Evolutionary conservation across 2,113 vertebrate genomes (phyloP).

Genomic region (Carettochelys insculpta): DNA sequence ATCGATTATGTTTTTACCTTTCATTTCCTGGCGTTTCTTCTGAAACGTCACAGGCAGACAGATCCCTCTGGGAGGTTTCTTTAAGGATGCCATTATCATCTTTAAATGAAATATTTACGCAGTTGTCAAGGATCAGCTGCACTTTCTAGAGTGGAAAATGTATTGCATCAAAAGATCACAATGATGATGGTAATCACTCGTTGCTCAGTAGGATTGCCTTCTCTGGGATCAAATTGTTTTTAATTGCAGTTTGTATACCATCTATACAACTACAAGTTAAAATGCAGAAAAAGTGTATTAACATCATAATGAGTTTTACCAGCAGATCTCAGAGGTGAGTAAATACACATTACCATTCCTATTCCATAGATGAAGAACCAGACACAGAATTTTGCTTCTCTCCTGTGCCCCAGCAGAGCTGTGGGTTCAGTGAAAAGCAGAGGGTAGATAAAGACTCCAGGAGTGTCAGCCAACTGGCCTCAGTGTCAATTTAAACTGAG

Average conservation of each 20-base stretch:
- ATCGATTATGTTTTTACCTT: slow-evolving; percentile 71
- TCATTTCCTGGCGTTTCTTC: slow-evolving; percentile 80
- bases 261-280: not conserved
- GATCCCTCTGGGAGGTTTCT: slow-evolving; percentile 71
- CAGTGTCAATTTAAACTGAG: not conserved
- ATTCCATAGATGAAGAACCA: not conserved
- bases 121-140: slow-evolving; percentile 87
- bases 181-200: no score
- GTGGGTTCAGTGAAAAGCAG: rapidly evolving
- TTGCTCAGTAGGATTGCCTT: no score
- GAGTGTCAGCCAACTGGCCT: not conserved
- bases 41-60: slow-evolving; percentile 81
- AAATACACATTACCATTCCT: not conserved
- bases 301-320: not conserved
- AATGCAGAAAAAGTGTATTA: not conserved
- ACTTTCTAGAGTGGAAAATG: slow-evolving; percentile 76
- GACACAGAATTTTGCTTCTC: not conserved
- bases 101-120: slow-evolving; percentile 69
- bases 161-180: not conserved
- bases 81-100: slow-evolving; percentile 61
- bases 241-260: not conserved
- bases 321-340: not conserved
- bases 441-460: not conserved
- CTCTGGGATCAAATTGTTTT: rapidly evolving
- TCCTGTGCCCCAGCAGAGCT: not conserved